Evolutionary conservation across 2,113 vertebrate genomes (phyloP), one percentile per base, ranked within the genome.

Genomic region (Stercorarius parasiticus): DNA sequence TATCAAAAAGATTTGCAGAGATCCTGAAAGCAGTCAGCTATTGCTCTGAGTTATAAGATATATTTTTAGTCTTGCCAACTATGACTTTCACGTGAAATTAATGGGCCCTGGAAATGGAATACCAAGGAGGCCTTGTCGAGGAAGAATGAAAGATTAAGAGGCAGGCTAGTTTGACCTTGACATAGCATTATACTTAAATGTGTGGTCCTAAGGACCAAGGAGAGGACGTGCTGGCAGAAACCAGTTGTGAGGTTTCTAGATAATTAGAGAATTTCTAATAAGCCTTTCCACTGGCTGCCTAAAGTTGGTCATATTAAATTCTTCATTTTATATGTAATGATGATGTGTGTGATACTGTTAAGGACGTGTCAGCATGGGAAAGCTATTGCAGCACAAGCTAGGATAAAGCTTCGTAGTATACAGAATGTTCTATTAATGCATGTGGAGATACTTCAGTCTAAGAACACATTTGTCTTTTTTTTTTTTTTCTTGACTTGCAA

Each of bases 61-160:
- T 52, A 93, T 95, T 96, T 97, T 97, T 93, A 96, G 88, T 89
- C 93, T 95, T 85, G 73, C 91, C 91, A 93, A 15, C 83, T 95
- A 19, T 91, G 84, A 82, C 90, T 96, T 96, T 96, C 43, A 13
- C 56, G 56, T 13, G 47, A 86, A 96, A 93, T 96, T 93, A 91
- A 93, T 95, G 95, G 86, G 82, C 86, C 70, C 84, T 95, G 84
- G 70, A 96, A 96, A 87, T 91, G 53, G 70, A 90, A 87, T 90
- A 80, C 0, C 53, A 86, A 49, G 76, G 91, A 93, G 72, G 36
- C 73, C 93, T 93, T 69, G 62, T 40, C 72, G 90, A 85, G 66
- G 49, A 74, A 90, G 72, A 67, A 26, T 69, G 84, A 90, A 82
- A 80, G 85, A 91, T 88, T 34, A 79, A 87, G 92, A 80, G 78